Percentiles rank a stretch among this genome's conserved stretches.
Evolutionary conservation across 2,888 invertebrate genomes (phyloP).

Genomic region (Clostera curtula): DNA sequence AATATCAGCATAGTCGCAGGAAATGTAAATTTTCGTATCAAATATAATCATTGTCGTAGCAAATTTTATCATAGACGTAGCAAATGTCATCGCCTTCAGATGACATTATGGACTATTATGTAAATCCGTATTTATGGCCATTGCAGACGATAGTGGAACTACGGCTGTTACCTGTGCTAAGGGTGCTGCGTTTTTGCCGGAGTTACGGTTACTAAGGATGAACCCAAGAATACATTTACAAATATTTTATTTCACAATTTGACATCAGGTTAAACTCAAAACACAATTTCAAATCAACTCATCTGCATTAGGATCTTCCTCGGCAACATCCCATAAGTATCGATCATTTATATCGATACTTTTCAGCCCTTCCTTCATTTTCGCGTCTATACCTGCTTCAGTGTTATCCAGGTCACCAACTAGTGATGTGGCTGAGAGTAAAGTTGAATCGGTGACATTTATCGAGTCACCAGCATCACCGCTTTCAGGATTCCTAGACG

Average conservation of each 20-base stretch:
- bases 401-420: slow-evolving; percentile 40
- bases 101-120: too few species aligned
- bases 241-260: slow-evolving; percentile 1
- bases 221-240: too few species aligned
- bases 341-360: slow-evolving; percentile 27
- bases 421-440: slow-evolving; percentile 53
- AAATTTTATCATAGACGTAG: too few species aligned
- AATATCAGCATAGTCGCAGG: too few species aligned
- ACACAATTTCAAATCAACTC: slow-evolving; percentile 7
- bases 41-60: too few species aligned
- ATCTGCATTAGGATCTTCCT: slow-evolving; percentile 37
- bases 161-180: too few species aligned
- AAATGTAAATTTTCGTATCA: too few species aligned
- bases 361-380: slow-evolving; percentile 20
- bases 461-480: slow-evolving; percentile 54
- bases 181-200: too few species aligned
- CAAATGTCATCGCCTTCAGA: too few species aligned
- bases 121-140: too few species aligned
- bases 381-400: slow-evolving; percentile 21
- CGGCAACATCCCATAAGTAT: slow-evolving; percentile 48
- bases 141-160: too few species aligned
- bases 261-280: slow-evolving; percentile 5
- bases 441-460: slow-evolving; percentile 43
- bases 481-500: slow-evolving; percentile 40
- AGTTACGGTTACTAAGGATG: too few species aligned